phyloP scores from a whole-genome alignment of 2,888 invertebrate species.

The Apantesis nais region DNA sequence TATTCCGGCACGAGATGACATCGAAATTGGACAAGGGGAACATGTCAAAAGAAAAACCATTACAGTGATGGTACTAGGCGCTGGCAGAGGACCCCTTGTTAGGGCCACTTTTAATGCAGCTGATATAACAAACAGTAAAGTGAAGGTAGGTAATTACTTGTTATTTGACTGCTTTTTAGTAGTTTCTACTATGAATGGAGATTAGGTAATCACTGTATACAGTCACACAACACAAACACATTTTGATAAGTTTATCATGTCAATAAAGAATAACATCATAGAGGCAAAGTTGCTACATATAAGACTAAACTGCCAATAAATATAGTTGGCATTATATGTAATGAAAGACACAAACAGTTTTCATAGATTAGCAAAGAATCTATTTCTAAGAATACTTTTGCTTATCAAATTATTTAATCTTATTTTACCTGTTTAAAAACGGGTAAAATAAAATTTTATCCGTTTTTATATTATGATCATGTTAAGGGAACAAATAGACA shows the following conservation, averaged over 20 bases:
- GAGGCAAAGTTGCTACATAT: no score
- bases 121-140: slow-evolving; percentile 89
- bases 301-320: no score
- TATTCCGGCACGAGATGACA: slow-evolving; percentile 20
- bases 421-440: neutral
- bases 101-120: slow-evolving; percentile 94
- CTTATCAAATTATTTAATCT: neutral
- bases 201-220: neutral
- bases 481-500: no score
- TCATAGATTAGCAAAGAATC: neutral
- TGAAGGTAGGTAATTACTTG: slow-evolving; percentile 81
- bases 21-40: slow-evolving; percentile 47
- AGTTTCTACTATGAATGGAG: neutral
- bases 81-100: slow-evolving; percentile 97
- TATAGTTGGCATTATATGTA: neutral
- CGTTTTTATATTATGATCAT: no score
- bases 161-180: neutral
- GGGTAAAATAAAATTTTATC: no score
- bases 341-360: neutral
- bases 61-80: slow-evolving; percentile 95
- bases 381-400: neutral
- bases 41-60: slow-evolving; percentile 63
- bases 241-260: neutral
- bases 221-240: neutral
- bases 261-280: no score